Evolutionary conservation across 35 echinoderm and acorn worm genomes (phyloP), one percentile per base, ranked within the genome.

Genomic region (Acanthaster planci): DNA sequence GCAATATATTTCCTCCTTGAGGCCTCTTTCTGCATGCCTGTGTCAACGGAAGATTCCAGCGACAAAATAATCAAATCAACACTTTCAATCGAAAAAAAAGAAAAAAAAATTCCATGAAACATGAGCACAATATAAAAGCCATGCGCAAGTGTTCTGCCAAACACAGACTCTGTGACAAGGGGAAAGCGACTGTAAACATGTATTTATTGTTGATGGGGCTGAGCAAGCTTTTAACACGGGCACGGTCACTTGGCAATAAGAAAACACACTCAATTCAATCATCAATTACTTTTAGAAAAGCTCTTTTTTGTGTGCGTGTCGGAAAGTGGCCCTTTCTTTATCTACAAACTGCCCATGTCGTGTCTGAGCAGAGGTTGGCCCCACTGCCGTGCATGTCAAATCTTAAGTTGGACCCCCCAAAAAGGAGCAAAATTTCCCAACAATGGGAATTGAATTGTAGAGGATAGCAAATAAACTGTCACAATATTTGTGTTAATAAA

Each of bases 191-290:
- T 72, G 64, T 72, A 26, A 72, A 72, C 64, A 72, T 31, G 34
- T 72, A 26, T 31, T 26, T 34, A 72, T 72, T 72, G 64, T 72
- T 34, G 14, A 26, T 21, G 23, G 30, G 64, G 22, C 30, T 72
- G 64, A 34, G 64, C 10, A 72, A 72, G 64, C 64, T 72, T 72
- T 72, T 72, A 72, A 72, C 64, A 72, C 64, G 23, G 34, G 64
- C 64, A 72, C 64, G 64, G 64, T 26, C 29, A 34, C 21, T 47
- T 72, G 64, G 64, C 64, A 72, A 23, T 72, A 34, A 34, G 26
- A 72, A 72, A 35, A 72, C 64, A 72, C 64, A 26, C 64, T 30
- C 64, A 72, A 72, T 72, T 72, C 64, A 72, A 72, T 72, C 14
- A 72, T 72, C 64, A 72, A 72, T 72, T 72, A 72, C 64, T 27